These are phyloP conservation scores for Salmo trutta DNA, from an alignment of 2,797 vertebrate genomes.

Conservation along the genomic window DNA sequence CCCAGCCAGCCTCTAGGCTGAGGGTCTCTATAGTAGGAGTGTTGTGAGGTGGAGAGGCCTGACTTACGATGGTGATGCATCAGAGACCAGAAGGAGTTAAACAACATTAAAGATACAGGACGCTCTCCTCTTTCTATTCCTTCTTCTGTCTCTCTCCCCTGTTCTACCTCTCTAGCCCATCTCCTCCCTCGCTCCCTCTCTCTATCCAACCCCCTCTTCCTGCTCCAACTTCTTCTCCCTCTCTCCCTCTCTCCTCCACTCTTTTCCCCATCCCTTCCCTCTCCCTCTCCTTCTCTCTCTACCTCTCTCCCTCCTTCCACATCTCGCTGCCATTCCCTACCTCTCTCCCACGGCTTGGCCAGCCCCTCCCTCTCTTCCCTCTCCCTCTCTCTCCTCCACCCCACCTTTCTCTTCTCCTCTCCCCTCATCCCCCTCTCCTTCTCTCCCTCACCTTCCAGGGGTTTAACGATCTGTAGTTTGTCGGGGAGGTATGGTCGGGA, in stretches of 20 bases:
- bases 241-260: background rate
- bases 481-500: conserved; percentile 94
- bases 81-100: conserved; percentile 88
- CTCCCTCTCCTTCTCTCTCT: conserved; percentile 35
- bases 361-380: conserved; percentile 49
- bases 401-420: too few relatives aligned
- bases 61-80: conserved; percentile 83
- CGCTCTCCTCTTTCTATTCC: conserved; percentile 35
- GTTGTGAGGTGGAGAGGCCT: conserved; percentile 76
- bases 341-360: conserved; percentile 31
- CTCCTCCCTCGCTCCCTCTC: conserved; percentile 27
- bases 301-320: background rate
- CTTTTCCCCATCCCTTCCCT: conserved; percentile 53
- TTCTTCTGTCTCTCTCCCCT: conserved; percentile 39
- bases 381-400: conserved; percentile 32
- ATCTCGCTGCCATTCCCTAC: background rate
- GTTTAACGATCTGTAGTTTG: conserved; percentile 99
- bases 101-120: conserved; percentile 83
- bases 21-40: conserved; percentile 84
- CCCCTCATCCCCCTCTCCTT: conserved; percentile 26
- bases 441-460: conserved; percentile 91
- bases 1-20: conserved; percentile 86
- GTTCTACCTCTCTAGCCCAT: conserved; percentile 57
- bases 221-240: background rate
- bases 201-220: background rate